Evolutionary conservation across 2,888 invertebrate species (phyloP), one percentile per base, ranked within the genome.

Genomic region (Portevinia maculata): DNA sequence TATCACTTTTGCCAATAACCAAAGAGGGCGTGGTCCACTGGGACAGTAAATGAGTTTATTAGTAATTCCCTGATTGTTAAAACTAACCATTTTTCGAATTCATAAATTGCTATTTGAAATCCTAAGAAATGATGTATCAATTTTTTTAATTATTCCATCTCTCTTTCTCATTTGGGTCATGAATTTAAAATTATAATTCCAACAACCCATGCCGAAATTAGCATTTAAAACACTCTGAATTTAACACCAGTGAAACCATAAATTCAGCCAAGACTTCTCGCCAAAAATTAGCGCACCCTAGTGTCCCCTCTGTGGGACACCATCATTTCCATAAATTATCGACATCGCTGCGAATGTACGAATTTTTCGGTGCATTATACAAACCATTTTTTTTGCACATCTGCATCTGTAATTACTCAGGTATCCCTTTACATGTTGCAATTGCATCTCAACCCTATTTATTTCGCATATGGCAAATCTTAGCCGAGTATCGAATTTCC

Each of bases 401-500:
- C 76, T 76, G 70, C 81, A 81, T 81, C 53, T 57, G 62, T 34
- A 41, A 13, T 17, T 44, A 34, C 53, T n/a, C 53, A 53, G 57
- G 57, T 44, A 60, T 41, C n/a, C 44, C 11, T 37, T 41, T 5
- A 24, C 32, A 62, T 69, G 55, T 71, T 69, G 81, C 76, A 71
- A 71, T 53, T 67, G 46, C 34, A 5, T 17, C 30, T 52, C 37
- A 65, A 46, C 71, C 73, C 64, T 59, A 39, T 24, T 74, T 46
- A 34, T 32, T 60, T 71, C 60, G 65, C 83, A 53, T 76, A 44
- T 57, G 34, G 30, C 41, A 41, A 21, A 50, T 57, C 65, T 34
- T 78, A 71, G 32, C 9, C 30, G 37, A 46, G 70, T 62, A 81
- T 81, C 70, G 69, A 59, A 67, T 83, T 83, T 83, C 83, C 67